phyloP scores from a whole-genome alignment of 1,140 invertebrate genomes.

The Drosophila parvula region DNA sequence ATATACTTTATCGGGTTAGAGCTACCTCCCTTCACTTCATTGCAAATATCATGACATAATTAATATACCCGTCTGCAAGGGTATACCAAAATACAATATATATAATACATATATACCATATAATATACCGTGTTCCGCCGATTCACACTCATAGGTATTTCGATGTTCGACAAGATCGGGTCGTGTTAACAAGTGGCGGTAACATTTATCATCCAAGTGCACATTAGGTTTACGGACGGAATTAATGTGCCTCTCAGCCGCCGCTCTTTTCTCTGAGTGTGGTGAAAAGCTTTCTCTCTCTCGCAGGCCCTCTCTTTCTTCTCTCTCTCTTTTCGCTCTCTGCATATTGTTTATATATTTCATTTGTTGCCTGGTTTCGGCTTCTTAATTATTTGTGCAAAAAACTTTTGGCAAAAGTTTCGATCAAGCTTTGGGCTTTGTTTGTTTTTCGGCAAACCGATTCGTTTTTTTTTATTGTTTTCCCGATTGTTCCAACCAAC shows the following conservation, averaged over 20 bases:
- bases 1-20: no score
- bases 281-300: conserved; percentile 34
- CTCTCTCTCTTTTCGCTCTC: neutral
- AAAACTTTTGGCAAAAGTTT: conserved; percentile 44
- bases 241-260: neutral
- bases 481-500: neutral
- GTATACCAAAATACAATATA: no score
- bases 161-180: neutral
- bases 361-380: conserved; percentile 8
- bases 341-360: conserved; percentile 1
- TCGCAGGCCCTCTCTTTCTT: neutral
- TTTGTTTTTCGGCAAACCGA: conserved; percentile 25
- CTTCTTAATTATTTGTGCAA: conserved; percentile 23
- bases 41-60: no score
- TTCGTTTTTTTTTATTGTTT: neutral
- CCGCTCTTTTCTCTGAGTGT: conserved; percentile 19
- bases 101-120: neutral
- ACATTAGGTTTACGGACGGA: conserved; percentile 16
- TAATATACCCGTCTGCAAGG: no score
- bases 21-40: no score
- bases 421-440: conserved; percentile 29
- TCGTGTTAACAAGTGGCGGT: conserved; percentile 23
- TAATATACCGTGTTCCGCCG: neutral
- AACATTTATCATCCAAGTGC: conserved; percentile 18
- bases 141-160: neutral